A percentile compares a stretch with the other conserved stretches of the same genome.
Conservation (phyloP, 92 coral and sea anemone genomes). For the Porites cylindrica region DNA sequence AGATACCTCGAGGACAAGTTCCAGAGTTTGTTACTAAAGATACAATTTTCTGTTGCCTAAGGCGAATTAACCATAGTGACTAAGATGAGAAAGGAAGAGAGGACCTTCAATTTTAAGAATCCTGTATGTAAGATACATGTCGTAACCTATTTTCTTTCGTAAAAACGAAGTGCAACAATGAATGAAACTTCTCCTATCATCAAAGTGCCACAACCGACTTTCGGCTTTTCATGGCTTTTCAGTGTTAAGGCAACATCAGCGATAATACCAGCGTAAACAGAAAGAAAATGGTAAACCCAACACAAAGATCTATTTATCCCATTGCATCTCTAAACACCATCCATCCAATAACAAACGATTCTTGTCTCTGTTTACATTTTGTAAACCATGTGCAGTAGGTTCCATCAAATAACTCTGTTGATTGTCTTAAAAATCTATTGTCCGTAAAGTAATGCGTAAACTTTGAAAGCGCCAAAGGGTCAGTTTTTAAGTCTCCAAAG, state of each 20-base stretch:
- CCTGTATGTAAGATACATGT: background rate
- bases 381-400: no score
- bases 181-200: background rate
- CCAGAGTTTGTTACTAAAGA: background rate
- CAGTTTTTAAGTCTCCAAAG: no score
- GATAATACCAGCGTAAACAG: slow-evolving; percentile 8
- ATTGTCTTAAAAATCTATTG: no score
- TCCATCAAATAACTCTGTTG: no score
- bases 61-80: background rate
- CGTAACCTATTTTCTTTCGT: background rate
- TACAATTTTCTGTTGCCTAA: background rate
- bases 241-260: slow-evolving; percentile 2
- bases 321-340: background rate
- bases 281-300: slow-evolving; percentile 3
- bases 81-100: background rate
- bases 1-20: background rate
- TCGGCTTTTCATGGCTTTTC: background rate
- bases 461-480: no score
- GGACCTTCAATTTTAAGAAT: background rate
- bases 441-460: no score
- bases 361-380: background rate
- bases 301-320: background rate
- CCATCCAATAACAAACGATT: background rate
- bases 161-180: background rate
- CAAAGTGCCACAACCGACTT: background rate